These are phyloP conservation scores for Pegoplata infirma DNA, from an alignment of 2,888 invertebrate species.

Conservation along the genomic window DNA sequence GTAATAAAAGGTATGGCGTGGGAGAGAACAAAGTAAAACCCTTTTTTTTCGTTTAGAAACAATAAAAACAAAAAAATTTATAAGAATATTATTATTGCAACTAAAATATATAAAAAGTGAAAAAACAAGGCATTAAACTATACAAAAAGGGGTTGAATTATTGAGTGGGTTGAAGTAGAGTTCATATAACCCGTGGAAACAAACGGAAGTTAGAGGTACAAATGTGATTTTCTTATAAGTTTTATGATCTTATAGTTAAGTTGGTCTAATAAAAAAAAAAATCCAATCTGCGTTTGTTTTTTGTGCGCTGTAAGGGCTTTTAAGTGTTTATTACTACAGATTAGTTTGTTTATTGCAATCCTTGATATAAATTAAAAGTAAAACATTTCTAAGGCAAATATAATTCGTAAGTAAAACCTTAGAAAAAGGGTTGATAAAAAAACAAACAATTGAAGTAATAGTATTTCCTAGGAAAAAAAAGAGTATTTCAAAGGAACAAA, in stretches of 20 bases:
- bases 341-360: conserved; percentile 77
- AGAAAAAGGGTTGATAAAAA: conserved; percentile 37
- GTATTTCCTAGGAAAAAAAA: not conserved
- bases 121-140: not conserved
- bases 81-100: conserved; percentile 14
- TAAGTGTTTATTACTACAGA: conserved; percentile 75
- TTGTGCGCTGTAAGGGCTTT: conserved; percentile 70
- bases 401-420: conserved; percentile 17
- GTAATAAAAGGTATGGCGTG: conserved; percentile 28
- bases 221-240: conserved; percentile 21
- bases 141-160: not conserved
- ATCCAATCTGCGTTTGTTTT: conserved; percentile 28
- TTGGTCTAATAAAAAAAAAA: conserved; percentile 10
- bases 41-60: not conserved
- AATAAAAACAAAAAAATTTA: not conserved
- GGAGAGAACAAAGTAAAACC: not conserved
- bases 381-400: conserved; percentile 18
- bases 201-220: not conserved
- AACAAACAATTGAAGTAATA: not conserved
- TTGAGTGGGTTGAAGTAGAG: not conserved
- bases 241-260: conserved; percentile 37
- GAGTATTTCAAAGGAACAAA: not conserved
- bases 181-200: no score
- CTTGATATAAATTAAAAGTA: conserved; percentile 71
- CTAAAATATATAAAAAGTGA: conserved; percentile 6